These are phyloP conservation scores for Kryptolebias ocellatus DNA, from an alignment of 2,797 vertebrate species.

Conservation along the genomic window DNA sequence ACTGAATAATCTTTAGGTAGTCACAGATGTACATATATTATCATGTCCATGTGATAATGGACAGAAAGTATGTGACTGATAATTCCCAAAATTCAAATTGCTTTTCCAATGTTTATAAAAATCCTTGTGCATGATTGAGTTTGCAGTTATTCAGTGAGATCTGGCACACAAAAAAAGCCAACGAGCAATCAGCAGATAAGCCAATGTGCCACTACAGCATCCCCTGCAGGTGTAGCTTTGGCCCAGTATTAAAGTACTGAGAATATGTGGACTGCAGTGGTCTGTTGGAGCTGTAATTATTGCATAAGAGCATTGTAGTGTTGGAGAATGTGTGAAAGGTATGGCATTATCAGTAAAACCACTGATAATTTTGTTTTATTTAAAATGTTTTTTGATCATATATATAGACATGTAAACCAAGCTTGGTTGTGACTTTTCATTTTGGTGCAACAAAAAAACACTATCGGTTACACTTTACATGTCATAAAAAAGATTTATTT, in stretches of 20 bases:
- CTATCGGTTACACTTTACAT: neutral
- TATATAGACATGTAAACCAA: neutral
- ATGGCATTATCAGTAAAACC: neutral
- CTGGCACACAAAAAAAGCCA: neutral
- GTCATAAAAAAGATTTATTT: slow-evolving; percentile 36
- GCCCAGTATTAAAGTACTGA: too few relatives aligned
- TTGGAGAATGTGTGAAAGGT: neutral
- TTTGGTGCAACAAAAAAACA: neutral
- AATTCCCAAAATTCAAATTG: neutral
- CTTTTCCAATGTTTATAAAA: neutral
- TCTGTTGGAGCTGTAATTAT: neutral
- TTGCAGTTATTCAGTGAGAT: neutral
- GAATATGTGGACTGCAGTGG: neutral
- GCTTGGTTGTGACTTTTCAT: neutral
- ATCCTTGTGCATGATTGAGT: neutral
- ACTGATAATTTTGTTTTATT: neutral
- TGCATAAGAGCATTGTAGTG: neutral
- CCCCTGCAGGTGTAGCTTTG: slow-evolving; percentile 18
- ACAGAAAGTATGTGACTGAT: neutral
- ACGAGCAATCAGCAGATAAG: neutral
- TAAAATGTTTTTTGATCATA: neutral
- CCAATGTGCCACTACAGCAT: slow-evolving; percentile 1
- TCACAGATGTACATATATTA: slow-evolving; percentile 61
- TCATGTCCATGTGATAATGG: slow-evolving; percentile 58
- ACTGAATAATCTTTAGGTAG: slow-evolving; percentile 33